phyloP scores from a whole-genome alignment of 2,888 invertebrate genomes.

The Isoperla grammatica region DNA sequence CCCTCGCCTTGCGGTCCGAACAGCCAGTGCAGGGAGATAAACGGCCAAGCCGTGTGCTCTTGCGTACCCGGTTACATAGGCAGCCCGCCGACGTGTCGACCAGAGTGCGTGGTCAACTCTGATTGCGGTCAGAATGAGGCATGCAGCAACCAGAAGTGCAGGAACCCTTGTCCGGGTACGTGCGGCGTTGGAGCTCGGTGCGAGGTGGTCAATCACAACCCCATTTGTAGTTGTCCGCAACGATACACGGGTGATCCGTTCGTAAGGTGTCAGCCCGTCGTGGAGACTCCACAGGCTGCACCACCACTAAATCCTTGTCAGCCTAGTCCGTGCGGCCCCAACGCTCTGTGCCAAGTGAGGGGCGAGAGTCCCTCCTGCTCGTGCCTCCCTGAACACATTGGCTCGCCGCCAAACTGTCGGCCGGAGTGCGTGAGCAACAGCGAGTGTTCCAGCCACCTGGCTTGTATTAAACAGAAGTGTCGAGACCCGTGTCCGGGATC shows the following conservation, averaged over 20 bases:
- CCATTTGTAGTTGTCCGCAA: conserved; percentile 47
- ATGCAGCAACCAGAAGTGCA: conserved; percentile 37
- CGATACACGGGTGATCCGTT: conserved; percentile 73
- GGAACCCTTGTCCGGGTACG: conserved; percentile 38
- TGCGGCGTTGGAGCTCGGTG: conserved; percentile 57
- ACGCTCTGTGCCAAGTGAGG: conserved; percentile 41
- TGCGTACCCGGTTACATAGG: conserved; percentile 39
- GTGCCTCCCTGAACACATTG: conserved; percentile 60
- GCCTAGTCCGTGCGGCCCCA: conserved; percentile 39
- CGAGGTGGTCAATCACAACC: conserved; percentile 67
- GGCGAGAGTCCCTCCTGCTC: conserved; percentile 59
- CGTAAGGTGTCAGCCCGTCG: conserved; percentile 52
- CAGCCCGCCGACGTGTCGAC: conserved; percentile 37
- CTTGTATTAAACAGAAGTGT: conserved; percentile 41
- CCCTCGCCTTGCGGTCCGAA: conserved; percentile 39
- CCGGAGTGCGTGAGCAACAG: conserved; percentile 36
- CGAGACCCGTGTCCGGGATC: conserved; percentile 58
- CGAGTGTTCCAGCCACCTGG: conserved; percentile 37
- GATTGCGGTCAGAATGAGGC: conserved; percentile 37
- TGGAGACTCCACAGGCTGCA: conserved; percentile 28
- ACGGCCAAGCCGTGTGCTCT: conserved; percentile 36
- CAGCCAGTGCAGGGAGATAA: conserved; percentile 38
- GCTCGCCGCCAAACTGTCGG: conserved; percentile 55
- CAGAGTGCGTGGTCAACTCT: conserved; percentile 32
- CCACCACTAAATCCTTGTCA: conserved; percentile 35